Percentiles rank a stretch among this genome's conserved stretches.
These are phyloP conservation scores for Xenopus petersii DNA, from an alignment of 2,797 vertebrate species.

Conservation along the genomic window DNA sequence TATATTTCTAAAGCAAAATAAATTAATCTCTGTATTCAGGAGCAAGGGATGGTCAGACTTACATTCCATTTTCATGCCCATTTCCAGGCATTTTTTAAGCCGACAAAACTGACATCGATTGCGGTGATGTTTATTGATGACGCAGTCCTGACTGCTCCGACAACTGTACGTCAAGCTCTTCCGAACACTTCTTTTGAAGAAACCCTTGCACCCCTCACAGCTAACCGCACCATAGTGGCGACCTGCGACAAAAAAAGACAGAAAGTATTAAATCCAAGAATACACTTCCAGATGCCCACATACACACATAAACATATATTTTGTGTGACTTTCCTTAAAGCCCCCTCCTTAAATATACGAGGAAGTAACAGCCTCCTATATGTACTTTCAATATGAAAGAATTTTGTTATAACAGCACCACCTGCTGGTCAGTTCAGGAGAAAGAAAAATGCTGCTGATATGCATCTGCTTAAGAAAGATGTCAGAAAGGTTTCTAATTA, in stretches of 20 bases:
- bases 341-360: too few species aligned
- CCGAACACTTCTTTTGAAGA: constrained; percentile 97
- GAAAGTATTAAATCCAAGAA: background rate
- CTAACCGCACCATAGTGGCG: constrained; percentile 98
- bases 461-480: too few species aligned
- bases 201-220: constrained; percentile 97
- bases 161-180: constrained; percentile 97
- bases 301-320: background rate
- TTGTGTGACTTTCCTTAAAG: too few species aligned
- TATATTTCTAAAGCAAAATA: too few species aligned
- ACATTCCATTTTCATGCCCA: constrained; percentile 99
- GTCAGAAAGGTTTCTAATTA: too few species aligned
- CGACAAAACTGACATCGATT: constrained; percentile 98
- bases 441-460: too few species aligned
- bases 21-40: too few species aligned
- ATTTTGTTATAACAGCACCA: too few species aligned
- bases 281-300: background rate
- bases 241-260: constrained; percentile 64
- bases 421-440: too few species aligned
- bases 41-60: constrained; percentile 60
- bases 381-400: too few species aligned
- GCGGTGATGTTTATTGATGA: constrained; percentile 98
- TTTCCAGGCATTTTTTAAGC: constrained; percentile 91
- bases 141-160: constrained; percentile 93
- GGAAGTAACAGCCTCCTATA: too few species aligned